Conservation (phyloP, 2,888 invertebrate genomes). For the Zygogramma bicolorata region DNA sequence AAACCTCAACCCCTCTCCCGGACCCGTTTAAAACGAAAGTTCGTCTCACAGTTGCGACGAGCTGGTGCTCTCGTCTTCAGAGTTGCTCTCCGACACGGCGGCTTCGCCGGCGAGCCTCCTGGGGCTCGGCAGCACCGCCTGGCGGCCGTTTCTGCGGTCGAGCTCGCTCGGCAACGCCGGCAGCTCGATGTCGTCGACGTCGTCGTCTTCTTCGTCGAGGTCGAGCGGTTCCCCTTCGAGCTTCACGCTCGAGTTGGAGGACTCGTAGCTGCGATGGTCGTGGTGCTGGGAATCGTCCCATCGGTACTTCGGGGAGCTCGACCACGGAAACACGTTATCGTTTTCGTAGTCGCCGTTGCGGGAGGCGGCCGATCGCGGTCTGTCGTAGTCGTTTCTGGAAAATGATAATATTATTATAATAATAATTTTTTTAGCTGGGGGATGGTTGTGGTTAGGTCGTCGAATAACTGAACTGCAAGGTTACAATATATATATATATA, state of each 20-base stretch:
- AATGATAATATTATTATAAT: not conserved
- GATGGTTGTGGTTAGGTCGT: too few relatives aligned
- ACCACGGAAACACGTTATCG: constrained; percentile 49
- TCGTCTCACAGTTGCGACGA: constrained; percentile 66
- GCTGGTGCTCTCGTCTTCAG: constrained; percentile 71
- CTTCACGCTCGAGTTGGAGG: constrained; percentile 41
- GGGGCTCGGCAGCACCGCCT: constrained; percentile 65
- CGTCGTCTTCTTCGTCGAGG: constrained; percentile 55
- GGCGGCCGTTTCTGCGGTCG: constrained; percentile 55
- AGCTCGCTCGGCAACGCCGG: constrained; percentile 65
- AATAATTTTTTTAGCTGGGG: too few relatives aligned
- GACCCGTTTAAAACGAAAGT: constrained; percentile 33
- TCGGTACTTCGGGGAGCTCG: constrained; percentile 37
- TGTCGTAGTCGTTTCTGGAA: constrained; percentile 46
- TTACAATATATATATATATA: too few relatives aligned
- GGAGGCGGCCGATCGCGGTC: constrained; percentile 43
- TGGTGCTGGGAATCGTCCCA: constrained; percentile 35
- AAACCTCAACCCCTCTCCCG: not conserved
- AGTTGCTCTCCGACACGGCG: constrained; percentile 75
- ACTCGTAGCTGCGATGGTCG: constrained; percentile 38
- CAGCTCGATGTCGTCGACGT: constrained; percentile 55
- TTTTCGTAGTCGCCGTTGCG: constrained; percentile 48
- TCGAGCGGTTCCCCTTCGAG: constrained; percentile 43
- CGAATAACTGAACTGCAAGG: too few relatives aligned
- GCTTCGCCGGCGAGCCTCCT: constrained; percentile 79